Conservation (phyloP, 2,113 vertebrate genomes). For the Podarcis cretensis region DNA sequence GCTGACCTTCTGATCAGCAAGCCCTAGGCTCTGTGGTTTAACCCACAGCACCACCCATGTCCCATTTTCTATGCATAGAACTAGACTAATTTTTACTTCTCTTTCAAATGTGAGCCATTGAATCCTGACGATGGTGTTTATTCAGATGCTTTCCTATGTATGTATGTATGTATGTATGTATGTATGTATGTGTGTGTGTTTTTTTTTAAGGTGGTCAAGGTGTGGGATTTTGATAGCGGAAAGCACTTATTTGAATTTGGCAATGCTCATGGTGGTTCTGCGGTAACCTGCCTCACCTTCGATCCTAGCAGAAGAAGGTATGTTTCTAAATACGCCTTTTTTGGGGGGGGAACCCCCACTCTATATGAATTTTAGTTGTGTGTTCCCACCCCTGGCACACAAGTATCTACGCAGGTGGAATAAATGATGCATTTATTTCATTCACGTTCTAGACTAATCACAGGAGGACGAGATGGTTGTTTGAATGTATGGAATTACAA, state of each 20-base stretch:
- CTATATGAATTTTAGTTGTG: not conserved
- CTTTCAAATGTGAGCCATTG: not conserved
- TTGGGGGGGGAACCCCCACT: not conserved
- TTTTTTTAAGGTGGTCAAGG: conserved; percentile 74
- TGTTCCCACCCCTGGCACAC: too few relatives aligned
- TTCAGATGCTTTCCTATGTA: not conserved
- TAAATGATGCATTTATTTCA: not conserved
- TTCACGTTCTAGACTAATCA: conserved; percentile 70
- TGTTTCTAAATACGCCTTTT: not conserved
- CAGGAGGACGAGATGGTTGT: conserved; percentile 76
- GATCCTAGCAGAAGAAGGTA: conserved; percentile 79
- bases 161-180: not conserved
- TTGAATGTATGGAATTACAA: conserved; percentile 81
- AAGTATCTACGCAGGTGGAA: not conserved
- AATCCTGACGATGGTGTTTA: not conserved
- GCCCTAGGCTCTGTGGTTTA: too few relatives aligned
- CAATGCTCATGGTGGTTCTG: conserved; percentile 60
- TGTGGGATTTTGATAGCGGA: conserved; percentile 81
- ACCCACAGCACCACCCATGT: too few relatives aligned
- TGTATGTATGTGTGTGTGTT: not conserved
- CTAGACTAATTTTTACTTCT: not conserved
- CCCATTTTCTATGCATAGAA: not conserved
- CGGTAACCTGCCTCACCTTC: conserved; percentile 79
- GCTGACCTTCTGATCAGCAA: too few relatives aligned
- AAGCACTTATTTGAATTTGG: conserved; percentile 77